Evolutionary conservation across 2,797 vertebrate species (phyloP).

Genomic region (Anomalospiza imberbis): DNA sequence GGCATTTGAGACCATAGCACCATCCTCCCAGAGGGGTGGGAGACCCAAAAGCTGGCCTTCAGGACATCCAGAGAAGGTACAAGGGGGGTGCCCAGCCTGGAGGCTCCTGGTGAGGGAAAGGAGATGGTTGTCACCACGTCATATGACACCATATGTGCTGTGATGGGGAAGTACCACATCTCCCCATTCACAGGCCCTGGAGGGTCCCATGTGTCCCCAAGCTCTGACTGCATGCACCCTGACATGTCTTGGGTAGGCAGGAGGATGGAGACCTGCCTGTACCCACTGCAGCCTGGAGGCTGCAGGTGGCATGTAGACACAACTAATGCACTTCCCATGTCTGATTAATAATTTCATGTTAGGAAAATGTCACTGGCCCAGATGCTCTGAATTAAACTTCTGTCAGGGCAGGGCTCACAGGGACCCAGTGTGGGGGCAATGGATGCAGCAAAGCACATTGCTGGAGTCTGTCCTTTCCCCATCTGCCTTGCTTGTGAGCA

Average conservation of each 20-base stretch:
- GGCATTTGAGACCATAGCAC: not conserved
- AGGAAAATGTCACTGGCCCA: not conserved
- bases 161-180: not conserved
- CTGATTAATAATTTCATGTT: conserved; percentile 5
- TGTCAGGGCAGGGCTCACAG: not conserved
- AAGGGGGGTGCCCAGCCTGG: not conserved
- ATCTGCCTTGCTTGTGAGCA: not conserved
- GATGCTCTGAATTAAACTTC: not conserved
- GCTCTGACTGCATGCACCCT: not conserved
- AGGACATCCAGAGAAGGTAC: not conserved
- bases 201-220: accelerated
- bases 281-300: not conserved
- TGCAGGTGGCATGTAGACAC: not conserved
- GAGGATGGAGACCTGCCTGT: not conserved
- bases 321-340: conserved; percentile 10
- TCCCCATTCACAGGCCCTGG: accelerated
- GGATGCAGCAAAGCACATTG: not conserved
- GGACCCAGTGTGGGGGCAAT: accelerated
- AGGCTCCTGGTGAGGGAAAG: not conserved
- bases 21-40: accelerated
- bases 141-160: accelerated
- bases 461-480: not conserved
- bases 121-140: not conserved
- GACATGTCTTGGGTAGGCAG: accelerated
- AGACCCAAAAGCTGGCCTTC: not conserved